Base-by-base conservation (phyloP, 2,797 vertebrate genomes). In the Lacerta bilineata region DNA sequence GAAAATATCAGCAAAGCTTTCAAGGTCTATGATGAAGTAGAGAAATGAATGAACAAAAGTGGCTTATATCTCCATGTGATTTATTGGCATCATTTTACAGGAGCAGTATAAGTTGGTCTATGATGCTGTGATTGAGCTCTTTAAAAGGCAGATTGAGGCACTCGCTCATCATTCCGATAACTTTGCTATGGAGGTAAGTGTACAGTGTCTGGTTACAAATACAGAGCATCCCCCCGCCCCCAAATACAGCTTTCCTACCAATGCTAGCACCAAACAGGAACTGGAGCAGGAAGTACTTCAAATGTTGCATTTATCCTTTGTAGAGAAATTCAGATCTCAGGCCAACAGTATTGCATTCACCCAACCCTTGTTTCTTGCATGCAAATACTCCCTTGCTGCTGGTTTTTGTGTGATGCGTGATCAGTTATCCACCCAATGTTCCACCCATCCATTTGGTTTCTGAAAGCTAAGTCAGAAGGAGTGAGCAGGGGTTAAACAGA, bases 21-120 rank as follows among this genome's bases (percentile, higher is more conserved):
- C 29, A 18, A 85, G 39, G 41, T 3, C n/a, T 78, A 33, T 41
- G 6, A n/a, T 18, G 6, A 39, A 18, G 50, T 64, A 71, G 17
- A 33, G 29, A 75, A 72, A 76, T 64, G 17, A 64, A 36, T 86
- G 55, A 11, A 55, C 5, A 69, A 55, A 84, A 33, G 36, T 46
- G 15, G n/a, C 7, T 33, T 33, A 27, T 50, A 41, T 92, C 72
- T 93, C 87, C 43, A 5, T 87, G 85, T 68, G 8, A 86, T 23
- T 5, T 83, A 1, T 72, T 85, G 92, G 39, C 85, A 80, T 23
- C 17, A 69, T 90, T 91, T 25, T n/a, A 23, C 93, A 99, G 99
- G 98, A 99, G 93, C 99, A 99, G 91, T 99, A 99, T 71, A 98
- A 98, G 87, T 95, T 99, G 95, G 99, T 99, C 90, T 98, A 98